phyloP scores from a whole-genome alignment of 2,888 invertebrate species.

The Drosophila phalerata region DNA sequence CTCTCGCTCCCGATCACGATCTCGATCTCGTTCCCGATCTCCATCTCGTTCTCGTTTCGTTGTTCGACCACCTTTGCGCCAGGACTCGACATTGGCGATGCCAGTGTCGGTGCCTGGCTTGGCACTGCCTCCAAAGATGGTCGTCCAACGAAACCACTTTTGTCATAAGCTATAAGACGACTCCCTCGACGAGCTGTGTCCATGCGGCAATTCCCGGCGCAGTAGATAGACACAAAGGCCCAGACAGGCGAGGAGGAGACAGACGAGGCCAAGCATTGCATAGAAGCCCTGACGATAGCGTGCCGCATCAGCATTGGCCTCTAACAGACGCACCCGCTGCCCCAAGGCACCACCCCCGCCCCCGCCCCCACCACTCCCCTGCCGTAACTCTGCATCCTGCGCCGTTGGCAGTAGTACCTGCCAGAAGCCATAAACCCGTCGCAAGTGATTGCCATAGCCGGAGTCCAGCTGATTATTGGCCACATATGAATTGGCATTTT shows the following conservation, averaged over 20 bases:
- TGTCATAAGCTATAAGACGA: conserved; percentile 83
- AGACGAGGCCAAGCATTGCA: conserved; percentile 83
- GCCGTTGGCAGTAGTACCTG: conserved; percentile 81
- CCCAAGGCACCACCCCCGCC: conserved; percentile 59
- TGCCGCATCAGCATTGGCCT: conserved; percentile 83
- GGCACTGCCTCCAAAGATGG: conserved; percentile 71
- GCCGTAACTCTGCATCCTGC: conserved; percentile 48
- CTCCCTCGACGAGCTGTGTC: conserved; percentile 58
- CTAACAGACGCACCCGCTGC: conserved; percentile 75
- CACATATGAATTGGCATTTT: conserved; percentile 54
- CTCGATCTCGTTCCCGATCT: conserved; percentile 38
- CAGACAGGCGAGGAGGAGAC: conserved; percentile 81
- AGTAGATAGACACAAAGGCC: conserved; percentile 84
- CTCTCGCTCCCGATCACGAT: conserved; percentile 27
- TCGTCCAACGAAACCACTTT: conserved; percentile 84
- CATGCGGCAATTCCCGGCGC: conserved; percentile 75
- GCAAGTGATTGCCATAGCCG: conserved; percentile 81
- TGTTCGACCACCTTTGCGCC: conserved; percentile 74
- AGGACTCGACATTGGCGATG: conserved; percentile 72
- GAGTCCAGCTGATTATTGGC: conserved; percentile 74
- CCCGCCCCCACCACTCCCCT: conserved; percentile 42
- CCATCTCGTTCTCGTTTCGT: conserved; percentile 58
- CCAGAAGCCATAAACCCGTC: conserved; percentile 84
- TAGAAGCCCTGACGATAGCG: conserved; percentile 85
- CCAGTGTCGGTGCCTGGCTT: conserved; percentile 52